A percentile compares a stretch with the other conserved stretches of the same genome.
Evolutionary conservation across 1,140 invertebrate genomes (phyloP).

Genomic region (Magallana gigas): DNA sequence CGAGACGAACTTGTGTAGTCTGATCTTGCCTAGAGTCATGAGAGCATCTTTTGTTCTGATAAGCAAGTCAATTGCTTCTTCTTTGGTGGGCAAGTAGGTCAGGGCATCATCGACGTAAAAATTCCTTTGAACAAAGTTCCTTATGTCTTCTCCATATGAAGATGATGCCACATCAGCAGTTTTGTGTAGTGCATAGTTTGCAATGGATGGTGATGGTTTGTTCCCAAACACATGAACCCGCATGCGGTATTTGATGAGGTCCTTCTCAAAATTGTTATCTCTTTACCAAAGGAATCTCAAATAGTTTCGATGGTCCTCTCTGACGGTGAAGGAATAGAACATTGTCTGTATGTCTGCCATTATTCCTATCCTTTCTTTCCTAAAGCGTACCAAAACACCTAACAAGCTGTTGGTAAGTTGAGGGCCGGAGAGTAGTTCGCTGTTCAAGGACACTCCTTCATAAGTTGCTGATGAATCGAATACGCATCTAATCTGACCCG

Average conservation of each 20-base stretch:
- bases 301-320: slow-evolving; percentile 50
- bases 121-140: slow-evolving; percentile 22
- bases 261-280: not conserved
- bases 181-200: slow-evolving; percentile 45
- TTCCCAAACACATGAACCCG: slow-evolving; percentile 46
- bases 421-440: too few species aligned
- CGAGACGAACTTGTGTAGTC: too few species aligned
- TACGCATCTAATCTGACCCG: slow-evolving; percentile 32
- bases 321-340: slow-evolving; percentile 57
- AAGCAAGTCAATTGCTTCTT: slow-evolving; percentile 42
- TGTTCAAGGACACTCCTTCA: too few species aligned
- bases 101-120: slow-evolving; percentile 50
- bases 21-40: too few species aligned
- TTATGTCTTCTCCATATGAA: slow-evolving; percentile 37
- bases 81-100: slow-evolving; percentile 8
- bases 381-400: slow-evolving; percentile 57
- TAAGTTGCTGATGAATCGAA: too few species aligned
- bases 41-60: slow-evolving; percentile 34
- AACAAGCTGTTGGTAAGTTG: slow-evolving; percentile 72
- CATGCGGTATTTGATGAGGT: slow-evolving; percentile 46
- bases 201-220: slow-evolving; percentile 39
- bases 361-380: slow-evolving; percentile 45
- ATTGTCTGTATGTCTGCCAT: slow-evolving; percentile 50
- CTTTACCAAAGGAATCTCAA: slow-evolving; percentile 45
- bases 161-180: slow-evolving; percentile 36